These are phyloP conservation scores for Nomada ferruginata DNA, from an alignment of 2,888 invertebrate species.

Conservation along the genomic window DNA sequence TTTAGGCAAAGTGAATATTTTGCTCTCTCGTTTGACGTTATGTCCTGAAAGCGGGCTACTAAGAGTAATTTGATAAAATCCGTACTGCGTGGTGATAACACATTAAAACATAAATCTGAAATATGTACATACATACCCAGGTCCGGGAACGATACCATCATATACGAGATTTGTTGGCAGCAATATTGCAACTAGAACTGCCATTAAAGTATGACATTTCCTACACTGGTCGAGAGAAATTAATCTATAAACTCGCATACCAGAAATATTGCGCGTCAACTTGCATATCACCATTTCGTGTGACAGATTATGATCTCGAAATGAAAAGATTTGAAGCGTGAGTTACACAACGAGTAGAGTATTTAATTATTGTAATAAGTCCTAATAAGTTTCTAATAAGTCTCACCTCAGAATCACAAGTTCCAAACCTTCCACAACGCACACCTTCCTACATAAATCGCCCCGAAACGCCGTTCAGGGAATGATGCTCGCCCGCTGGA, in stretches of 20 bases:
- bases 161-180: background rate
- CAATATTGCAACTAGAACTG: background rate
- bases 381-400: background rate
- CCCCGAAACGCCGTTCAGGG: background rate
- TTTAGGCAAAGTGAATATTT: background rate
- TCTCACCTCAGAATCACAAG: background rate
- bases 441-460: background rate
- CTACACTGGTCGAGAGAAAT: background rate
- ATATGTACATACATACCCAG: background rate
- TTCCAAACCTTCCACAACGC: background rate
- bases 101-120: background rate
- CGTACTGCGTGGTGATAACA: background rate
- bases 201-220: background rate
- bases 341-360: too few relatives aligned
- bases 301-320: too few relatives aligned
- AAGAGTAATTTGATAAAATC: background rate
- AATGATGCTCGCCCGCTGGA: background rate
- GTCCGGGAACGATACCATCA: background rate
- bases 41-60: background rate
- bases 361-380: too few relatives aligned
- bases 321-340: too few relatives aligned
- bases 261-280: background rate
- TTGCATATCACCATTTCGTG: too few relatives aligned
- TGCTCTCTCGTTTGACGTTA: background rate
- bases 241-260: background rate